Conservation (phyloP, 2,888 invertebrate genomes). For the Zaprionus bogoriensis region DNA sequence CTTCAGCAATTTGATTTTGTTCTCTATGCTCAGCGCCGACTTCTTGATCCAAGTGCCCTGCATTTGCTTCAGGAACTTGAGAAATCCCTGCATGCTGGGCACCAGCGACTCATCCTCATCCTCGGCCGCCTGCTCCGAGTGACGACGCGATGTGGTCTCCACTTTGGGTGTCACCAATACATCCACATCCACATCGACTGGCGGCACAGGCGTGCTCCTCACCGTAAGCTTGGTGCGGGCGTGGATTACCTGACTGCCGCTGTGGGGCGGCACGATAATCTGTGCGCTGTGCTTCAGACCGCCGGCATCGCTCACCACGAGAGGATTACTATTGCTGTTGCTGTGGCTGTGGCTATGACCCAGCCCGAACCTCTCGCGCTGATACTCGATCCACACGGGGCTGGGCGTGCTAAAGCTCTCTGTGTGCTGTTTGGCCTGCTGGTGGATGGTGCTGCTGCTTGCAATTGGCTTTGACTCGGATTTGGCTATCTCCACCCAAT, state of each 20-base stretch:
- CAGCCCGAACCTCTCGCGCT: constrained; percentile 75
- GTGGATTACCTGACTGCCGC: constrained; percentile 53
- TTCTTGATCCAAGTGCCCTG: constrained; percentile 77
- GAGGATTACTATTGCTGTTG: constrained; percentile 45
- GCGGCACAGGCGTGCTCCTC: constrained; percentile 17
- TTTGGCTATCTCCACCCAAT: constrained; percentile 60
- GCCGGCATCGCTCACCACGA: constrained; percentile 56
- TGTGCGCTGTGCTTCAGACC: constrained; percentile 66
- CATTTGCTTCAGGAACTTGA: constrained; percentile 79
- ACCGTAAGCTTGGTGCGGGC: constrained; percentile 59
- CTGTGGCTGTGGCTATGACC: constrained; percentile 42
- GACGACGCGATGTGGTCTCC: constrained; percentile 63
- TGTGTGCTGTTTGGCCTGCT: not conserved
- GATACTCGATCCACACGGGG: constrained; percentile 80
- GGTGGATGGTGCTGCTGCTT: not conserved
- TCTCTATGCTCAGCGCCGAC: constrained; percentile 73
- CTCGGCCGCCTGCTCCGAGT: constrained; percentile 28
- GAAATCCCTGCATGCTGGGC: constrained; percentile 79
- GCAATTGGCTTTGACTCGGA: constrained; percentile 26
- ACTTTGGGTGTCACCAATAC: constrained; percentile 50
- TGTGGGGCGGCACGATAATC: constrained; percentile 53
- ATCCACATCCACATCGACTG: constrained; percentile 27
- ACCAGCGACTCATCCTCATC: constrained; percentile 34
- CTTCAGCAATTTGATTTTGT: constrained; percentile 80
- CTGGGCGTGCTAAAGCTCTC: constrained; percentile 70